A percentile compares a stretch with the other conserved stretches of the same genome.
Evolutionary conservation across 2,797 vertebrate genomes (phyloP).

Genomic region (Ambastaia sidthimunki): DNA sequence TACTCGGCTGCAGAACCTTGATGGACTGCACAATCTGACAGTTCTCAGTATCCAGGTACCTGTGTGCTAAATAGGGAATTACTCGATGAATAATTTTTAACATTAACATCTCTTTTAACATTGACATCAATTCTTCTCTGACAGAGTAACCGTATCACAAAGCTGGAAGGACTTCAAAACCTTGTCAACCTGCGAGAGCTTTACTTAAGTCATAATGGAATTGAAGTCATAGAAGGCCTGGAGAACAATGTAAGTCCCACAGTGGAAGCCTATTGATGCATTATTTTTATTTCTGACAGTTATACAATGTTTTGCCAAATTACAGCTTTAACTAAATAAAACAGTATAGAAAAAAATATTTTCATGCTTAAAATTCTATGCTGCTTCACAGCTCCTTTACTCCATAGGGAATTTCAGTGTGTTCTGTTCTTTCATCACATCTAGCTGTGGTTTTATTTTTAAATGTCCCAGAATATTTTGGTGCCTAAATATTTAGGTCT

Average conservation of each 20-base stretch:
- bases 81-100: background rate
- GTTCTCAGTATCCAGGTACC: conserved; percentile 98
- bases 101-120: background rate
- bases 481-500: background rate
- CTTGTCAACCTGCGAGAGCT: conserved; percentile 90
- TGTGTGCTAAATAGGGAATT: background rate
- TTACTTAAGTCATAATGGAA: conserved; percentile 97
- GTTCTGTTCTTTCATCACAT: conserved; percentile 24
- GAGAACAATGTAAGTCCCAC: conserved; percentile 91
- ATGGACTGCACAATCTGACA: conserved; percentile 88
- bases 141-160: conserved; percentile 97
- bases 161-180: conserved; percentile 94
- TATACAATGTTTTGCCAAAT: background rate
- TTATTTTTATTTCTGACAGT: background rate
- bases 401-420: conserved; percentile 7
- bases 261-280: background rate
- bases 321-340: background rate
- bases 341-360: background rate
- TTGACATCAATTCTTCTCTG: conserved; percentile 42
- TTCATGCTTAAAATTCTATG: background rate
- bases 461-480: conserved; percentile 19
- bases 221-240: conserved; percentile 95
- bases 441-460: conserved; percentile 12
- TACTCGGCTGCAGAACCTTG: conserved; percentile 92
- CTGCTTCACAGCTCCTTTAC: background rate